Evolutionary conservation across 2,888 invertebrate genomes (phyloP).

Genomic region (Eurytoma californica): DNA sequence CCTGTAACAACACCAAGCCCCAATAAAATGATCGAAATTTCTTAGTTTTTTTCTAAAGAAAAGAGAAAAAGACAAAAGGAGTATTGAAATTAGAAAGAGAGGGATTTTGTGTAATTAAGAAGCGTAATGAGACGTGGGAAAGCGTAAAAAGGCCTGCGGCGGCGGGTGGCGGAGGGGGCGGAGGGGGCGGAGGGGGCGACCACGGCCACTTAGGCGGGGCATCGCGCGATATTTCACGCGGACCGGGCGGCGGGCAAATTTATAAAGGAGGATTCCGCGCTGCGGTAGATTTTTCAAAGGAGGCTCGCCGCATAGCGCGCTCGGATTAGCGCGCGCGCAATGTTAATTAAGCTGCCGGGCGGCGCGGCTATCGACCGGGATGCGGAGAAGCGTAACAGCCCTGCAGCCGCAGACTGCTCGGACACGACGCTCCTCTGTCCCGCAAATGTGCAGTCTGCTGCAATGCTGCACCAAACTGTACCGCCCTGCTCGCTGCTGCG

Average conservation of each 20-base stretch:
- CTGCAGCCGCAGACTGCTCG: conserved; percentile 9
- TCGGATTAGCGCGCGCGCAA: conserved; percentile 42
- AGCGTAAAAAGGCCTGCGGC: too few relatives aligned
- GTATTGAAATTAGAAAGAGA: too few relatives aligned
- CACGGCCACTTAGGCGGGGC: too few relatives aligned
- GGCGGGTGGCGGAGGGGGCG: too few relatives aligned
- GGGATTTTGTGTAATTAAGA: too few relatives aligned
- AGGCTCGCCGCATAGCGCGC: background rate
- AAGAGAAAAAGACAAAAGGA: too few relatives aligned
- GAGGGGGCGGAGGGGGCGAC: too few relatives aligned
- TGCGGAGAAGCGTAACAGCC: conserved; percentile 28
- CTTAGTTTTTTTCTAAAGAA: background rate
- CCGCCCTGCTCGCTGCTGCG: background rate
- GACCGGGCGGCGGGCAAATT: conserved; percentile 17
- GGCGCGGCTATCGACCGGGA: conserved; percentile 48
- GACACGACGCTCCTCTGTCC: background rate
- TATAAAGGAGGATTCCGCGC: conserved; percentile 17
- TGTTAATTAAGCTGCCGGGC: conserved; percentile 52
- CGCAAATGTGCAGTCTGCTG: background rate
- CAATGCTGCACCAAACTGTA: conserved; percentile 25
- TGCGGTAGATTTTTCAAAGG: background rate
- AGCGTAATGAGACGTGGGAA: too few relatives aligned
- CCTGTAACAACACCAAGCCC: conserved; percentile 10
- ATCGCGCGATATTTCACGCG: conserved; percentile 11
- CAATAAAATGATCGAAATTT: conserved; percentile 1